Conservation (phyloP, 2,797 vertebrate species). For the Allobates femoralis region DNA sequence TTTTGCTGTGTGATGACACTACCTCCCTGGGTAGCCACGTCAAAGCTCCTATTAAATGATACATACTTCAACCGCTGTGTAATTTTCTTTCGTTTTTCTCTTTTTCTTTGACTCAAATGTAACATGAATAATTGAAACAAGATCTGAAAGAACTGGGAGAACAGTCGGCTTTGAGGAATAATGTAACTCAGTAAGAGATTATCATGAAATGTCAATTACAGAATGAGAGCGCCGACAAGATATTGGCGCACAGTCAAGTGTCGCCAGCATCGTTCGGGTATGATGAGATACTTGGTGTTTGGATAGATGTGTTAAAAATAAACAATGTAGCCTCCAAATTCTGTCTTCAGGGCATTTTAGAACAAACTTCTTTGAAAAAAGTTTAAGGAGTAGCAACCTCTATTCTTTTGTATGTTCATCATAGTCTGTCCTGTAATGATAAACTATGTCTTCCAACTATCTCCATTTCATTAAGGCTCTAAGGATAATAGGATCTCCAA, state of each 20-base stretch:
- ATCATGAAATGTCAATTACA: conserved; percentile 54
- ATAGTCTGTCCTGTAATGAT: not conserved
- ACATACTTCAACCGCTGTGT: conserved; percentile 42
- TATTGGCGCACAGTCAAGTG: conserved; percentile 44
- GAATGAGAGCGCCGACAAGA: conserved; percentile 27
- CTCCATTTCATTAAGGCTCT: not conserved
- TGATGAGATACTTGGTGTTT: not conserved
- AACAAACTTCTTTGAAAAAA: not conserved
- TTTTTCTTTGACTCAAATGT: conserved; percentile 48
- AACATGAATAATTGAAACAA: conserved; percentile 61
- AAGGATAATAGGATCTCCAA: not conserved
- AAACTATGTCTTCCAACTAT: not conserved
- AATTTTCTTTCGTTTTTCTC: conserved; percentile 43
- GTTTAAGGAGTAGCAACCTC: not conserved
- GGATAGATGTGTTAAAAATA: not conserved
- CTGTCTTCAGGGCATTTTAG: not conserved
- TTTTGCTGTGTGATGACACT: conserved; percentile 19
- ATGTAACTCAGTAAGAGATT: conserved; percentile 57
- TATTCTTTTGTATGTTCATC: not conserved
- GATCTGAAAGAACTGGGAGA: conserved; percentile 51
- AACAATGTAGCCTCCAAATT: not conserved
- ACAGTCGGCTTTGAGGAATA: conserved; percentile 57
- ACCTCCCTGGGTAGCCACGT: conserved; percentile 28
- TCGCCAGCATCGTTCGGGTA: not conserved
- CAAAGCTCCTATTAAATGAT: conserved; percentile 43